phyloP scores from a whole-genome alignment of 1,140 invertebrate species.

The Pygmarrhopalites habei region DNA sequence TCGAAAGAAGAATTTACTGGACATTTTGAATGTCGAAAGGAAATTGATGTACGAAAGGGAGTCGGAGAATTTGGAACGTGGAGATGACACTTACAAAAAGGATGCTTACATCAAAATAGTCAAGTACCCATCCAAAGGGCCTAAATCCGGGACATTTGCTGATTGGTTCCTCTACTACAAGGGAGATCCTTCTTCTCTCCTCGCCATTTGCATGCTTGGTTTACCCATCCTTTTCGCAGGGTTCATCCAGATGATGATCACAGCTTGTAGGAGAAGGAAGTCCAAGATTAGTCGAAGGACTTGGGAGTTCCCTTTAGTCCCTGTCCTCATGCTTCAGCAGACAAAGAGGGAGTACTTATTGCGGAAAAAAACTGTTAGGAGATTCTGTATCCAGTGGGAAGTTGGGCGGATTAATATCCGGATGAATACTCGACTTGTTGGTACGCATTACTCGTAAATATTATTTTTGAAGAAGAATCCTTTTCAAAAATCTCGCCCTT shows the following conservation, averaged over 20 bases:
- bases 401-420: constrained; percentile 11
- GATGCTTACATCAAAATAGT: not conserved
- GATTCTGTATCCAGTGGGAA: constrained; percentile 14
- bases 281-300: not conserved
- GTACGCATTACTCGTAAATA: too few relatives aligned
- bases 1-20: not conserved
- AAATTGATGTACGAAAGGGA: not conserved
- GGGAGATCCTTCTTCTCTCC: not conserved
- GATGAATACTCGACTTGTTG: constrained; percentile 8
- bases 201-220: not conserved
- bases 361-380: constrained; percentile 6
- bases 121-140: not conserved
- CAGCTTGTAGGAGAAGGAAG: not conserved
- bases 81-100: not conserved
- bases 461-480: too few relatives aligned
- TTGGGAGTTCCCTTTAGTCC: constrained; percentile 12
- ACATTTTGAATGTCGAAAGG: not conserved
- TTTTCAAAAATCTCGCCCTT: too few relatives aligned
- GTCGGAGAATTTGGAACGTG: not conserved
- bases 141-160: not conserved
- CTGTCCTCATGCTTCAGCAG: constrained; percentile 5
- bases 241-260: constrained; percentile 4
- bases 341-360: constrained; percentile 2
- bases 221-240: constrained; percentile 7
- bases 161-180: constrained; percentile 14